Percentiles rank a stretch among this genome's conserved stretches.
Conservation (phyloP, 1,140 invertebrate species). For the Diorhabda carinulata region DNA sequence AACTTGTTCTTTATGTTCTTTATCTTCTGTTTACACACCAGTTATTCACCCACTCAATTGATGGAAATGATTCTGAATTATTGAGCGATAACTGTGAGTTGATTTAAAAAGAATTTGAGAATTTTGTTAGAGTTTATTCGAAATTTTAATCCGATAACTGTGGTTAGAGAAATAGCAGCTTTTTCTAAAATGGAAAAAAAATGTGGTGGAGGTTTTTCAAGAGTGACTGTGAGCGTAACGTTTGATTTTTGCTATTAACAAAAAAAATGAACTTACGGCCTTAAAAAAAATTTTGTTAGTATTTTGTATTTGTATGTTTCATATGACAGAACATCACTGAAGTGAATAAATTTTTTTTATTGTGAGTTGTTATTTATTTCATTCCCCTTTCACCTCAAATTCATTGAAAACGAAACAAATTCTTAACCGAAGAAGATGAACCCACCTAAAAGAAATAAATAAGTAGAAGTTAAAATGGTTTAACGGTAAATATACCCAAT, state of each 20-base stretch:
- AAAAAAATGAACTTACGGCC: constrained; percentile 29
- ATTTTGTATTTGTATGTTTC: constrained; percentile 39
- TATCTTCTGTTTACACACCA: too few relatives aligned
- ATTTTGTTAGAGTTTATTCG: constrained; percentile 25
- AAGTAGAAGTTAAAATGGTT: too few relatives aligned
- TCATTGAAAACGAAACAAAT: too few relatives aligned
- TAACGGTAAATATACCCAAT: too few relatives aligned
- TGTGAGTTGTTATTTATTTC: neutral
- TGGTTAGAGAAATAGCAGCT: constrained; percentile 29
- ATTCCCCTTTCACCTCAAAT: too few relatives aligned
- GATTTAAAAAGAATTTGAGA: constrained; percentile 21
- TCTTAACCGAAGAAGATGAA: too few relatives aligned
- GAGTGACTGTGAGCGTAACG: constrained; percentile 28
- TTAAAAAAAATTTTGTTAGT: constrained; percentile 35
- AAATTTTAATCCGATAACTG: constrained; percentile 20
- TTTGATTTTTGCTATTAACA: constrained; percentile 18
- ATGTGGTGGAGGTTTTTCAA: constrained; percentile 35
- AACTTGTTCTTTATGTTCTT: too few relatives aligned
- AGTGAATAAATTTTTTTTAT: constrained; percentile 32
- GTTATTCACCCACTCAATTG: too few relatives aligned
- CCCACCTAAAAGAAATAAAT: too few relatives aligned
- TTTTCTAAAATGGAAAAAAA: constrained; percentile 33
- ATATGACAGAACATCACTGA: constrained; percentile 38
- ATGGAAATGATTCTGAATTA: too few relatives aligned
- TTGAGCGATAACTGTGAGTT: neutral